These are phyloP conservation scores for Xiphophorus couchianus DNA, from an alignment of 2,113 vertebrate genomes.

Conservation along the genomic window DNA sequence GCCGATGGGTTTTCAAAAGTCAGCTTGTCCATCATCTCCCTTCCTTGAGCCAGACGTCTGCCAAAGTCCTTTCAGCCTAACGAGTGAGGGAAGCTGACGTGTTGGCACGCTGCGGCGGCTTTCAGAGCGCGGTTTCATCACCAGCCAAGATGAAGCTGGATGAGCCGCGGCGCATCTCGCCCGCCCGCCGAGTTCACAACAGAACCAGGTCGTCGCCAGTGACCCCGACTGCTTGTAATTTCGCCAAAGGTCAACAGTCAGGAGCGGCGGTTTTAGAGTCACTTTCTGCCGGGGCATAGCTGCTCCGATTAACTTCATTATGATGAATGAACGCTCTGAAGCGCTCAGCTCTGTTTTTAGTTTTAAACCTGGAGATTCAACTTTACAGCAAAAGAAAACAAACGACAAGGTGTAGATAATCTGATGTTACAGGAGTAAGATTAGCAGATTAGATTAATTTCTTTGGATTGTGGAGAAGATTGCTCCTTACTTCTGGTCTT, in stretches of 20 bases:
- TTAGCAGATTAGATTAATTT: background rate
- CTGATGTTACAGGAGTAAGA: background rate
- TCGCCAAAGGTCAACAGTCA: slow-evolving; percentile 64
- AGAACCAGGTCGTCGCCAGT: slow-evolving; percentile 38
- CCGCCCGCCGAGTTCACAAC: slow-evolving; percentile 25
- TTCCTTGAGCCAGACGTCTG: slow-evolving; percentile 26
- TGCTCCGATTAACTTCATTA: slow-evolving; percentile 24
- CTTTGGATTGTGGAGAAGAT: too few relatives aligned
- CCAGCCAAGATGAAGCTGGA: slow-evolving; percentile 50
- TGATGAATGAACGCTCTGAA: slow-evolving; percentile 1
- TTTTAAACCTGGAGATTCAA: background rate
- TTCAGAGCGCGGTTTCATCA: slow-evolving; percentile 58
- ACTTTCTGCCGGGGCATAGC: slow-evolving; percentile 1
- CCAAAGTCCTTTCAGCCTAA: slow-evolving; percentile 34
- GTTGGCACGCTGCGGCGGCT: background rate
- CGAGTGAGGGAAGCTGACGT: slow-evolving; percentile 33
- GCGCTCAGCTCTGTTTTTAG: slow-evolving; percentile 26
- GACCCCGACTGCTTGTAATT: slow-evolving; percentile 31
- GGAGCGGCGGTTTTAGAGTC: slow-evolving; percentile 17
- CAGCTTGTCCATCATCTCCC: slow-evolving; percentile 25
- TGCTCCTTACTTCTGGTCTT: too few relatives aligned
- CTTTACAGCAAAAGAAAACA: background rate
- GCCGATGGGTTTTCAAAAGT: slow-evolving; percentile 19
- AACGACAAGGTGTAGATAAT: background rate
- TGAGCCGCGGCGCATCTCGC: slow-evolving; percentile 8